Conservation (phyloP, 2,113 vertebrate species). For the Patagioenas fasciata region DNA sequence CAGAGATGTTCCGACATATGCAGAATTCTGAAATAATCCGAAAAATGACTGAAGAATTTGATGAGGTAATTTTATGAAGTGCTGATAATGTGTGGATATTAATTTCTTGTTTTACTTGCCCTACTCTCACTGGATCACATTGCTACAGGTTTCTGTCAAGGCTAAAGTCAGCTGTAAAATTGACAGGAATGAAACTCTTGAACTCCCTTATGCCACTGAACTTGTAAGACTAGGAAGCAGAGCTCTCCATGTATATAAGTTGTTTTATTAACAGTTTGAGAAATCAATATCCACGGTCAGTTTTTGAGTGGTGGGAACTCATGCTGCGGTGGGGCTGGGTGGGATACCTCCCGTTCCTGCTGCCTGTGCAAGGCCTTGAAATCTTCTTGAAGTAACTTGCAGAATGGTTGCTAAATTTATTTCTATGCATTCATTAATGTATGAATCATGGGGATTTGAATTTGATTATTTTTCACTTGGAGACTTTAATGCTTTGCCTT, state of each 20-base stretch:
- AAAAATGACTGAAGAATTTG: conserved; percentile 99
- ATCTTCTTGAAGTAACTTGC: not conserved
- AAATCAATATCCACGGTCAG: not conserved
- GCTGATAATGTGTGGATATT: not conserved
- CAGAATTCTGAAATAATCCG: conserved; percentile 99
- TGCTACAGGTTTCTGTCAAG: not conserved
- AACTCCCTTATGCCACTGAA: not conserved
- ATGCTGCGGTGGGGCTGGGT: not conserved
- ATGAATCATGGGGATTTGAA: not conserved
- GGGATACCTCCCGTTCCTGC: not conserved
- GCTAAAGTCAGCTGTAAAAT: not conserved
- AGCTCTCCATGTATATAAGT: not conserved
- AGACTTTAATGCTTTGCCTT: not conserved
- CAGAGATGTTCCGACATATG: conserved; percentile 99
- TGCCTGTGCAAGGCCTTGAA: not conserved
- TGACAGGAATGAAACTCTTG: not conserved
- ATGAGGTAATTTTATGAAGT: conserved; percentile 86
- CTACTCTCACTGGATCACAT: not conserved
- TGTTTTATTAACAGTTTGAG: not conserved
- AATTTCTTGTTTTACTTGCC: not conserved
- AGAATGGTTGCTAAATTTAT: not conserved
- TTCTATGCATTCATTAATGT: not conserved
- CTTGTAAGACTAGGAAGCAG: not conserved
- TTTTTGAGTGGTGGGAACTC: not conserved
- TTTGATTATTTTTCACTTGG: not conserved